Evolutionary conservation across 2,888 invertebrate species (phyloP), one percentile per base, ranked within the genome.

Genomic region (Spialia ferax): DNA sequence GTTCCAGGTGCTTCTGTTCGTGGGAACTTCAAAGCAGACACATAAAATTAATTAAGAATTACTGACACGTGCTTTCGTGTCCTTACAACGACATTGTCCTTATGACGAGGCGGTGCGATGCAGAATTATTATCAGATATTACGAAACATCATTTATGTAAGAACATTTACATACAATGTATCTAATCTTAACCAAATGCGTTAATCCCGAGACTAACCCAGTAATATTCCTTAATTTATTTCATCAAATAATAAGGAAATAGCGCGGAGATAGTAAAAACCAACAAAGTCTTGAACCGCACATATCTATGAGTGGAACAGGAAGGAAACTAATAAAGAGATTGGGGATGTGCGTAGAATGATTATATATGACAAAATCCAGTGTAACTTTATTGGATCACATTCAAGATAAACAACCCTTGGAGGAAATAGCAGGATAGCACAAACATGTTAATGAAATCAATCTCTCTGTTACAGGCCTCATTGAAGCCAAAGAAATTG

Each of bases 381-480:
- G 66, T 70, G 68, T 65, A 67, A 70, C 69, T 73, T 75, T 75
- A 74, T 77, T 73, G 74, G 73, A 72, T 74, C 63, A 71, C 71
- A 69, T 71, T 71, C 71, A 74, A 76, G 75, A 77, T 77, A 74
- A 77, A 79, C 77, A 73, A 75, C 70, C 69, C 73, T 70, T 74
- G 70, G 73, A 77, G 74, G 74, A 75, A 74, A 77, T 73, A 70
- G 69, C 50, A 69, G 73, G 73, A 77, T 76, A 78, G 75, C 62
- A 70, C 74, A 77, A 77, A 77, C 74, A 78, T 77, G 74, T 72
- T 79, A 83, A 84, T 82, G 74, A 79, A 86, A 83, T 81, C 80
- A 85, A 87, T 85, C 78, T 84, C 78, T 84, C 81, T 86, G 81
- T 87, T 87, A 77, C 85, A 85, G 85, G 77, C 77, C 66, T 69